Evolutionary conservation across 2,888 invertebrate species (phyloP).

Genomic region (Chironomus tentans): DNA sequence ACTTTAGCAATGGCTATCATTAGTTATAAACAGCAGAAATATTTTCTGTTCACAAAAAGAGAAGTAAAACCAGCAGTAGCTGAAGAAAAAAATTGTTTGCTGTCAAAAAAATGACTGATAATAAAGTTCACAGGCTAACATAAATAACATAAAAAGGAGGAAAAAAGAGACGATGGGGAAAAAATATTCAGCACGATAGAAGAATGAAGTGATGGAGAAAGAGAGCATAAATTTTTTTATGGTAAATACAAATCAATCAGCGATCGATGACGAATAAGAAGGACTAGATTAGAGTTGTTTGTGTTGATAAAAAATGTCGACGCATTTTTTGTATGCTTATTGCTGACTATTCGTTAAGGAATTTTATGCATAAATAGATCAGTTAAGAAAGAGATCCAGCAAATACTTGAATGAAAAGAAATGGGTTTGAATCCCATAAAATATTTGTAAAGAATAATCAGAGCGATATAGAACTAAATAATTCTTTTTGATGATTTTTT

Average conservation of each 20-base stretch:
- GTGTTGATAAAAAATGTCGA: too few relatives aligned
- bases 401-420: too few relatives aligned
- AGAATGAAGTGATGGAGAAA: background rate
- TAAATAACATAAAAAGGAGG: background rate
- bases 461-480: too few relatives aligned
- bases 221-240: constrained; percentile 8
- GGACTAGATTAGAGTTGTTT: too few relatives aligned
- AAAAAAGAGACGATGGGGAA: background rate
- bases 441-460: too few relatives aligned
- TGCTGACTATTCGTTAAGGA: too few relatives aligned
- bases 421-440: too few relatives aligned
- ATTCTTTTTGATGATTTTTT: too few relatives aligned
- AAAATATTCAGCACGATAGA: background rate
- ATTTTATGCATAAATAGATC: too few relatives aligned
- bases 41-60: background rate
- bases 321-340: too few relatives aligned
- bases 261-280: background rate
- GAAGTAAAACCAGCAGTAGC: too few relatives aligned
- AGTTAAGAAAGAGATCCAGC: too few relatives aligned
- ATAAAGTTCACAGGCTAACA: constrained; percentile 4
- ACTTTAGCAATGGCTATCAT: background rate
- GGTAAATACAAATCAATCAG: background rate
- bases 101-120: constrained; percentile 12
- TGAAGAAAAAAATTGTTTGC: background rate
- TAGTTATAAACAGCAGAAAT: background rate